These are phyloP conservation scores for Varanus salvator DNA, from an alignment of 2,113 vertebrate species.

Conservation along the genomic window DNA sequence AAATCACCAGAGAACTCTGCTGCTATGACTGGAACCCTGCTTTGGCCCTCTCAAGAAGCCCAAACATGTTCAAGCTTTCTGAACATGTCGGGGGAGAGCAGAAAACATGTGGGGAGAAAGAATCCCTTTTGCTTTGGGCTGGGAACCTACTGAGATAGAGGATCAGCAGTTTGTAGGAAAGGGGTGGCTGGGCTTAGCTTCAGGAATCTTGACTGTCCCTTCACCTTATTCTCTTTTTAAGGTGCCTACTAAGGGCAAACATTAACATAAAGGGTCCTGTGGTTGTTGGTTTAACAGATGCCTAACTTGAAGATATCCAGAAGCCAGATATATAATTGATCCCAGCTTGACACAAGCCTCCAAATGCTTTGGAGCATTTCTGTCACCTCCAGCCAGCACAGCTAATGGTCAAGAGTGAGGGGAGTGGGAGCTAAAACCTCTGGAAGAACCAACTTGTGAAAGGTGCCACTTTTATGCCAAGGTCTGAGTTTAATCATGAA, in stretches of 20 bases:
- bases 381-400: too few relatives aligned
- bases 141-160: not conserved
- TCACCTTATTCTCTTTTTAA: not conserved
- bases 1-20: not conserved
- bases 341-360: too few relatives aligned
- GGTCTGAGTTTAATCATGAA: too few relatives aligned
- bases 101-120: not conserved
- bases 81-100: not conserved
- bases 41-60: not conserved
- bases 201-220: not conserved
- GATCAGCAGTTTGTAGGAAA: not conserved
- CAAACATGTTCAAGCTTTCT: not conserved
- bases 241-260: not conserved
- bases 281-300: too few relatives aligned
- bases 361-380: too few relatives aligned
- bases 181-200: not conserved
- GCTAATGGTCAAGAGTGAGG: too few relatives aligned
- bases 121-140: not conserved
- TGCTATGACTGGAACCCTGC: not conserved
- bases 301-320: too few relatives aligned
- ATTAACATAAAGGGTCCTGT: too few relatives aligned
- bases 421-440: too few relatives aligned
- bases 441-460: too few relatives aligned
- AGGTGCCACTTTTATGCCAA: too few relatives aligned
- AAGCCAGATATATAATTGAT: too few relatives aligned